These are phyloP conservation scores for Clarias gariepinus DNA, from an alignment of 2,113 vertebrate species.

Conservation along the genomic window DNA sequence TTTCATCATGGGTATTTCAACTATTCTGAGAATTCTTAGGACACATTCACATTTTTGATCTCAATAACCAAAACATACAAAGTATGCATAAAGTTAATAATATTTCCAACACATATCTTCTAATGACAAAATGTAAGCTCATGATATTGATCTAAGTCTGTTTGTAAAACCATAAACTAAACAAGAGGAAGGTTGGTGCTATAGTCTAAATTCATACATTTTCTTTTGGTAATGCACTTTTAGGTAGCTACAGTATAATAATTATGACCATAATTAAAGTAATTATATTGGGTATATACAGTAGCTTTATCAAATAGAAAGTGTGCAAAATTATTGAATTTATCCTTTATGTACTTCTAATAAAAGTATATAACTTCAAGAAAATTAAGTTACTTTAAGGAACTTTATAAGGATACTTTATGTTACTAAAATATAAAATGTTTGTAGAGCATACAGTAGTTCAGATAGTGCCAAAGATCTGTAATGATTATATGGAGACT, in stretches of 20 bases:
- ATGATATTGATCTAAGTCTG: neutral
- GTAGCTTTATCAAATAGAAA: neutral
- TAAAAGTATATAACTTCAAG: neutral
- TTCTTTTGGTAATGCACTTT: neutral
- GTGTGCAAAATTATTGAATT: neutral
- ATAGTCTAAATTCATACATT: neutral
- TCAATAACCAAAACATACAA: neutral
- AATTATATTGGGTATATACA: neutral
- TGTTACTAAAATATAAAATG: neutral
- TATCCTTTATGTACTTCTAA: neutral
- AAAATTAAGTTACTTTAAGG: neutral
- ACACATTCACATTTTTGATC: neutral
- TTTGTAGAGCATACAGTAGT: neutral
- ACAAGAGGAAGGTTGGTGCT: neutral
- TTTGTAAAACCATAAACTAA: neutral
- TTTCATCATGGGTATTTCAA: neutral
- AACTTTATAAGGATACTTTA: neutral
- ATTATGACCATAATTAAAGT: neutral
- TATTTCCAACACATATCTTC: neutral
- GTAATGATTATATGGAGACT: neutral
- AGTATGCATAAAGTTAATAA: too few relatives aligned
- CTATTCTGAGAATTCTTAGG: neutral
- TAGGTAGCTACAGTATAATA: neutral
- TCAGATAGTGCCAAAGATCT: neutral
- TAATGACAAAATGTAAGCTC: constrained; percentile 3